Base-by-base conservation (phyloP, 2,113 vertebrate species). In the Stigmatopora nigra region DNA sequence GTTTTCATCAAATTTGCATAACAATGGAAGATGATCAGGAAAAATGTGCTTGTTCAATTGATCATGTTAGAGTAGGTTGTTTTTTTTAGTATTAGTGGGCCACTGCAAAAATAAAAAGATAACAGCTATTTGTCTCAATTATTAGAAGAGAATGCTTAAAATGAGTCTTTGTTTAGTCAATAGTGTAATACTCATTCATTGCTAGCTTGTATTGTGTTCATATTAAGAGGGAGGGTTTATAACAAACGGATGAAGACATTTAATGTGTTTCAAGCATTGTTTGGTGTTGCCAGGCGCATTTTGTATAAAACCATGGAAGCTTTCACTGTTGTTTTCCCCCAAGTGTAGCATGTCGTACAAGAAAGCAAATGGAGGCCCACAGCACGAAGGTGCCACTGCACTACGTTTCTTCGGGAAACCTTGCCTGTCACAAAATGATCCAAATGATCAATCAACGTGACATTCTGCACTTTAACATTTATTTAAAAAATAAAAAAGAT, bases 351-450 rank as follows among this genome's bases (percentile, higher is more conserved):
- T 59, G 45, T 12, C 41, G 60, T 48, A 69, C 60, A 61, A 68
- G 67, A 78, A 61, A 77, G 72, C 78, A 84, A 84, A 88, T 85
- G 83, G 83, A 85, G 84, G 84, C 80, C 82, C 38, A 61, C 53
- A 64, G 55, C 71, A 46, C 70, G 7, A 38, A 65, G 22, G 51
- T 7, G 51, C 25, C 36, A 71, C 17, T 19, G 22, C 6, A 22
- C 19, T 25, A 20, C 53, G 4, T 76, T 70, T 51, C 1, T 47
- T 0, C 9, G 5, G 1, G 35, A 4, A 48, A 41, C 12, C n/a
- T 52, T 5, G 63, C 1, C 53, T 57, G 19, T 48, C 12, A 7
- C 0, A 25, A 48, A 4, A 63, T 56, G 36, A 36, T 7, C 0
- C 19, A 48, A 4, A 61, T 56, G 2, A 52, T 49, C 52, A 0